phyloP scores from a whole-genome alignment of 2,888 invertebrate species.

The Megastigmus dorsalis region DNA sequence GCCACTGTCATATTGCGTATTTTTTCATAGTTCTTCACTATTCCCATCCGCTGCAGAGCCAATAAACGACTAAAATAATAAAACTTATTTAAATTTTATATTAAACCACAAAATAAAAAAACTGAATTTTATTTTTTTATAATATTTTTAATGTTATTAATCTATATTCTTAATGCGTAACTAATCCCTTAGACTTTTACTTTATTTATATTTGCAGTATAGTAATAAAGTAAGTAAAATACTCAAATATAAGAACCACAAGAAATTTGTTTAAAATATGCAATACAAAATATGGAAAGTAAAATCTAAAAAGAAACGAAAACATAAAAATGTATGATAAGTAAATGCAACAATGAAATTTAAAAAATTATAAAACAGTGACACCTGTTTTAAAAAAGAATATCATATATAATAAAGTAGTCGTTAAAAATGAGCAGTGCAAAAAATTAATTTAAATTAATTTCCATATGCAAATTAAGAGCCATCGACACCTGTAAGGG shows the following conservation, averaged over 20 bases:
- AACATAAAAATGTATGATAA: neutral
- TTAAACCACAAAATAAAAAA: neutral
- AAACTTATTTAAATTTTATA: neutral
- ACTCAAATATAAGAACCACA: too few species aligned
- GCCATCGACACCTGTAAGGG: conserved; percentile 89
- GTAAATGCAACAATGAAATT: neutral
- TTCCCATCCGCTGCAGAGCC: conserved; percentile 99
- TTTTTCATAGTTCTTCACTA: conserved; percentile 97
- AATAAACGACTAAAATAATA: conserved; percentile 88
- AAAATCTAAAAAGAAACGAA: neutral
- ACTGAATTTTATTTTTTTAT: neutral
- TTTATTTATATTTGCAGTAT: too few species aligned
- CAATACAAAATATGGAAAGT: neutral
- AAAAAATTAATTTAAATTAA: neutral
- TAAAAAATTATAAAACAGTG: neutral
- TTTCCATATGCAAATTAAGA: neutral
- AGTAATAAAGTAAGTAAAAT: too few species aligned
- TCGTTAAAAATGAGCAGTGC: neutral
- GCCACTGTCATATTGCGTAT: conserved; percentile 92
- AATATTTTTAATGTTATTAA: conserved; percentile 11
- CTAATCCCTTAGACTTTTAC: too few species aligned
- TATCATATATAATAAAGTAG: too few species aligned
- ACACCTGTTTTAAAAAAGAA: too few species aligned
- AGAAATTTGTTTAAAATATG: neutral
- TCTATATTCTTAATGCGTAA: neutral